Conservation (phyloP, 2,113 vertebrate genomes). For the Seriola aureovittata region DNA sequence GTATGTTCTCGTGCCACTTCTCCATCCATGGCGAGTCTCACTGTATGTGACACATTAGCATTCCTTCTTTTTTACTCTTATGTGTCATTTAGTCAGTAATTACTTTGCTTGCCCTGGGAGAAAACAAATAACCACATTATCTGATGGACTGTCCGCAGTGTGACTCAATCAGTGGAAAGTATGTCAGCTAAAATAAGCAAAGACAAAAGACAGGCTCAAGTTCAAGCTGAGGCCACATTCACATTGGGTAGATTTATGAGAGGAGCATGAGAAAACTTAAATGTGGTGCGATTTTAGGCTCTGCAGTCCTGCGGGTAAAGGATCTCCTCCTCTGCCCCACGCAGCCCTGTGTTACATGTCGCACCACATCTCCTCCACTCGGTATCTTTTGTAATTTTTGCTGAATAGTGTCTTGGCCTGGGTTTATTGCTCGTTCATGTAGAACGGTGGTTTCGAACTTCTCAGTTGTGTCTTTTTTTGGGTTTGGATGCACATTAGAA, state of each 20-base stretch:
- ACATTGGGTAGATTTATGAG: constrained; percentile 37
- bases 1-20: constrained; percentile 34
- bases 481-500: constrained; percentile 21
- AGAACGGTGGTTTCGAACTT: constrained; percentile 21
- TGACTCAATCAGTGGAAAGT: constrained; percentile 79
- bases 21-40: constrained; percentile 54
- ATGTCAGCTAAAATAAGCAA: constrained; percentile 83
- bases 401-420: constrained; percentile 43
- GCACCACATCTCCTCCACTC: constrained; percentile 40
- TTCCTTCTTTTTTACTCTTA: constrained; percentile 61
- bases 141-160: constrained; percentile 82
- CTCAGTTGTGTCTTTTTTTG: not conserved
- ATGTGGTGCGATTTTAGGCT: constrained; percentile 45
- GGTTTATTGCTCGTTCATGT: constrained; percentile 53
- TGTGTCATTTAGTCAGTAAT: constrained; percentile 83
- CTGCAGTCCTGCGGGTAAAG: constrained; percentile 57
- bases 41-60: constrained; percentile 68
- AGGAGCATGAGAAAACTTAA: constrained; percentile 58
- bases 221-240: constrained; percentile 75
- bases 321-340: constrained; percentile 53
- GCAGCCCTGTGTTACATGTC: constrained; percentile 56
- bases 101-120: constrained; percentile 79
- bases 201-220: constrained; percentile 75
- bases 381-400: constrained; percentile 43
- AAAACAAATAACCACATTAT: constrained; percentile 83